Conservation (phyloP, 2,113 vertebrate genomes). For the Pollachius pollachius region DNA sequence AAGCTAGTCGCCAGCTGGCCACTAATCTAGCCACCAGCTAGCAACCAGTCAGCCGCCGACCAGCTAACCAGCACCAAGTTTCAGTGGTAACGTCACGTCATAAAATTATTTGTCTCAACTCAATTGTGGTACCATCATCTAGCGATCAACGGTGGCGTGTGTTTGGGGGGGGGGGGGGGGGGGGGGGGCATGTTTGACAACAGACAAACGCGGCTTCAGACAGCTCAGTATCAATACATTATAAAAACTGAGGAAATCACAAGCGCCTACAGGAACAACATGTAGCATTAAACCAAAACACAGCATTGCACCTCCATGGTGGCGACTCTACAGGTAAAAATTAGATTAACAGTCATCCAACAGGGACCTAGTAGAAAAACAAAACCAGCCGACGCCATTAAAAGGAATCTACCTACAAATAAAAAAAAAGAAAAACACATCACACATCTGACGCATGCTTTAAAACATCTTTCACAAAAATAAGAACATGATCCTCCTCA, state of each 20-base stretch:
- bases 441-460: slow-evolving; percentile 62
- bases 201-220: slow-evolving; percentile 59
- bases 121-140: no score
- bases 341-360: slow-evolving; percentile 52
- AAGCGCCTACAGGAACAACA: slow-evolving; percentile 58
- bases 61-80: slow-evolving; percentile 34
- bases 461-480: slow-evolving; percentile 62
- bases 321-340: slow-evolving; percentile 59
- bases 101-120: slow-evolving; percentile 11
- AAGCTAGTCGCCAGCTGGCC: no score
- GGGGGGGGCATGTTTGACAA: slow-evolving; percentile 44
- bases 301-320: slow-evolving; percentile 64
- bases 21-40: no score
- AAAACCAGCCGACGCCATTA: slow-evolving; percentile 64
- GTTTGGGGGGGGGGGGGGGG: slow-evolving; percentile 1
- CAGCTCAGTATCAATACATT: slow-evolving; percentile 56
- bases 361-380: slow-evolving; percentile 63
- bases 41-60: slow-evolving; percentile 21
- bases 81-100: slow-evolving; percentile 36
- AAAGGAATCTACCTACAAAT: slow-evolving; percentile 66
- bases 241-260: slow-evolving; percentile 64
- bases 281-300: slow-evolving; percentile 57
- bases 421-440: slow-evolving; percentile 43
- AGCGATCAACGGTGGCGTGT: slow-evolving; percentile 3
- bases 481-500: slow-evolving; percentile 72